Evolutionary conservation across 2,888 invertebrate species (phyloP).

Genomic region (Anthrax anthrax): DNA sequence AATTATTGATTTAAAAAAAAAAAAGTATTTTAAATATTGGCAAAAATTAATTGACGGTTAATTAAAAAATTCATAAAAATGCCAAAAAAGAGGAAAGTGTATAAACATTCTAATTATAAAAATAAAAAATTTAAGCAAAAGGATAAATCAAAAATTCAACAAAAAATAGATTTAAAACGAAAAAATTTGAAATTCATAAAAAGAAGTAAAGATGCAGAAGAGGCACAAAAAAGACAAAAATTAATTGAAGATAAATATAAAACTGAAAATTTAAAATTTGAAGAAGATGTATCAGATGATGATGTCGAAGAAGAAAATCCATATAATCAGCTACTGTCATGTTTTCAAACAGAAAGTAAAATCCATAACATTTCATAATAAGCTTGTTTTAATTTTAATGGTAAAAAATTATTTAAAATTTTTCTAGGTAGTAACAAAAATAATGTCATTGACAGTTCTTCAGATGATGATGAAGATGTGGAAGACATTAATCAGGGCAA

Average conservation of each 20-base stretch:
- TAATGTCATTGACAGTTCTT: slow-evolving; percentile 14
- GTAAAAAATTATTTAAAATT: neutral
- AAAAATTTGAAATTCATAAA: slow-evolving; percentile 24
- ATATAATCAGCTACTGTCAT: slow-evolving; percentile 39
- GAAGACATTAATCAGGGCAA: neutral
- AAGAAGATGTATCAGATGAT: slow-evolving; percentile 3
- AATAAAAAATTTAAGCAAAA: neutral
- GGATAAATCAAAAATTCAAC: neutral
- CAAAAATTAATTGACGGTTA: too few species aligned
- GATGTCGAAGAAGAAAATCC: slow-evolving; percentile 37
- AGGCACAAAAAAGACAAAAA: slow-evolving; percentile 18
- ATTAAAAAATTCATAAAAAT: too few species aligned
- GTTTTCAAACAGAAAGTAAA: slow-evolving; percentile 26
- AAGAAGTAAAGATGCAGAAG: slow-evolving; percentile 26
- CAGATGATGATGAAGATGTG: slow-evolving; percentile 8
- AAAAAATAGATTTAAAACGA: slow-evolving; percentile 5
- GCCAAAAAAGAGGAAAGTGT: too few species aligned
- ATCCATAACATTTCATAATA: neutral
- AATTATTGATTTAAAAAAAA: too few species aligned
- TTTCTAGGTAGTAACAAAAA: slow-evolving; percentile 6
- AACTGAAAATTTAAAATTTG: slow-evolving; percentile 3
- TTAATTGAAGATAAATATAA: slow-evolving; percentile 15
- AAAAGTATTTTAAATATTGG: too few species aligned
- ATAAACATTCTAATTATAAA: too few species aligned
- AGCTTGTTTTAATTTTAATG: neutral